phyloP scores from a whole-genome alignment of 2,888 invertebrate genomes.

The Hirudinaria manillensis region DNA sequence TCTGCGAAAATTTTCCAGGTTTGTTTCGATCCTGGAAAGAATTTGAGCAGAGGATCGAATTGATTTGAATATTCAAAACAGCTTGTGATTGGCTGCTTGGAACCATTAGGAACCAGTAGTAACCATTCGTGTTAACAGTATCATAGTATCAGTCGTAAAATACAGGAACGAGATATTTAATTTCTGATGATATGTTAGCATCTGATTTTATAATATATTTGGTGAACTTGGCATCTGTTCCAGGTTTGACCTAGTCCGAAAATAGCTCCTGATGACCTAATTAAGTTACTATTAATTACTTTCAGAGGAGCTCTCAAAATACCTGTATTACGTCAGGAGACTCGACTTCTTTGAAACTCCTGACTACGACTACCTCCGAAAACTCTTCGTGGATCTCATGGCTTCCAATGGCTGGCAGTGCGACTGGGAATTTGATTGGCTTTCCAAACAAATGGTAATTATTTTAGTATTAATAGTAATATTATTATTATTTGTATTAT shows the following conservation, averaged over 20 bases:
- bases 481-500: conserved; percentile 5
- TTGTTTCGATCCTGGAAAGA: not conserved
- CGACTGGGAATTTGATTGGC: conserved; percentile 55
- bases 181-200: not conserved
- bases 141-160: too few species aligned
- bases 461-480: conserved; percentile 36
- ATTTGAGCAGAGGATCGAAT: not conserved
- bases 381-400: conserved; percentile 71
- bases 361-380: conserved; percentile 95
- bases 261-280: too few species aligned
- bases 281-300: too few species aligned
- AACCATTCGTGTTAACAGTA: too few species aligned
- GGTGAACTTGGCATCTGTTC: too few species aligned
- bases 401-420: conserved; percentile 50
- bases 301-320: conserved; percentile 91
- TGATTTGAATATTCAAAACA: not conserved
- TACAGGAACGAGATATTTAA: not conserved
- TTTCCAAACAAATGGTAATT: conserved; percentile 43
- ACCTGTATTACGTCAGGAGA: conserved; percentile 88
- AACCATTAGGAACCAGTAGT: too few species aligned
- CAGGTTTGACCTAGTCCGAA: too few species aligned
- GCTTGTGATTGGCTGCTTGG: too few species aligned
- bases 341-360: conserved; percentile 99
- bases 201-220: too few species aligned
- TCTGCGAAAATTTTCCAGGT: conserved; percentile 67